Evolutionary conservation across 2,113 vertebrate species (phyloP).

Genomic region (Mastomys natalensis): DNA sequence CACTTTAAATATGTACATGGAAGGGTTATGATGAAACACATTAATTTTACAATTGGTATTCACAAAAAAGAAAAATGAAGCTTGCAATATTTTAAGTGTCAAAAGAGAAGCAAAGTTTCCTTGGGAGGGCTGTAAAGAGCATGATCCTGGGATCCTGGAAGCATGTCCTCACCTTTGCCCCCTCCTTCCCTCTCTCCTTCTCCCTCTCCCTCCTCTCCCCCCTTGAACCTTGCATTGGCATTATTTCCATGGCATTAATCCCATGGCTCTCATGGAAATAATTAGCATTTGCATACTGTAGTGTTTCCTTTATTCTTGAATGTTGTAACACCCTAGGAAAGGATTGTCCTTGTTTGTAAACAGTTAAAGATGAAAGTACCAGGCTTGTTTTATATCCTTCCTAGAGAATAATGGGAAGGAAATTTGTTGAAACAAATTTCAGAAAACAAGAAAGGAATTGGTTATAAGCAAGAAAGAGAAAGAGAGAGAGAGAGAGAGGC

Average conservation of each 20-base stretch:
- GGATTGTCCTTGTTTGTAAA: slow-evolving; percentile 9
- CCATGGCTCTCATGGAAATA: slow-evolving; percentile 25
- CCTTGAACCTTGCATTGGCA: background rate
- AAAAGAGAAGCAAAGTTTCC: slow-evolving; percentile 12
- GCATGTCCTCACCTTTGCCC: background rate
- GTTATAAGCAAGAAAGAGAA: slow-evolving; percentile 81
- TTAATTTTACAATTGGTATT: background rate
- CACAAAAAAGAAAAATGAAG: background rate
- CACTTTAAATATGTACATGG: background rate
- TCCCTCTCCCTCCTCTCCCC: background rate
- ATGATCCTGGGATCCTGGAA: background rate
- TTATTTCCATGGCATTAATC: slow-evolving; percentile 39
- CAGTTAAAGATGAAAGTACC: slow-evolving; percentile 54
- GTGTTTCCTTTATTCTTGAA: slow-evolving; percentile 50
- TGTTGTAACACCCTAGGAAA: slow-evolving; percentile 32
- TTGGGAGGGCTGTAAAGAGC: slow-evolving; percentile 63
- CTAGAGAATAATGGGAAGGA: slow-evolving; percentile 55
- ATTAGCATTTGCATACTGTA: slow-evolving; percentile 9
- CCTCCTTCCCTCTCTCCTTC: slow-evolving; percentile 42
- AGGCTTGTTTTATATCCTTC: slow-evolving; percentile 9
- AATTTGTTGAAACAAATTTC: slow-evolving; percentile 82
- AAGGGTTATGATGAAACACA: background rate
- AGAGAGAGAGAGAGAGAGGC: background rate
- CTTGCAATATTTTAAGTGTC: no score
- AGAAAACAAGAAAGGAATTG: slow-evolving; percentile 81